These are phyloP conservation scores for Polylopha cassiicola DNA, from an alignment of 2,888 invertebrate species.

Conservation along the genomic window DNA sequence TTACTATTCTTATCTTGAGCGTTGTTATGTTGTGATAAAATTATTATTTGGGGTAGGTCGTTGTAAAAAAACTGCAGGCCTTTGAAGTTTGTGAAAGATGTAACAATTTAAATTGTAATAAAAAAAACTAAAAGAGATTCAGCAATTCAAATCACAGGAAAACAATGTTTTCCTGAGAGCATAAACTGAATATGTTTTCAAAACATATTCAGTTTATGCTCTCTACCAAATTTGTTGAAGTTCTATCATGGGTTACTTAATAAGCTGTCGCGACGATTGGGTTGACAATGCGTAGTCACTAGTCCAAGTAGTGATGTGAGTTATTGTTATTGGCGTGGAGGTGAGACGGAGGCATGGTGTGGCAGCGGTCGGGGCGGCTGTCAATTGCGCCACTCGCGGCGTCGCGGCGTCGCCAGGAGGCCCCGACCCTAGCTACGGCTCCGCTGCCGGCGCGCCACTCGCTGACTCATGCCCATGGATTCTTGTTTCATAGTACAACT, in stretches of 20 bases:
- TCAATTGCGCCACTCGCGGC: constrained; percentile 30
- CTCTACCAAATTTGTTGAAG: constrained; percentile 4
- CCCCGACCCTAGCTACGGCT: constrained; percentile 39
- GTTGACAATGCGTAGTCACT: constrained; percentile 14
- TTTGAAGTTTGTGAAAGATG: too few relatives aligned
- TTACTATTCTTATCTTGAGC: too few relatives aligned
- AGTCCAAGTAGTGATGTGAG: too few relatives aligned
- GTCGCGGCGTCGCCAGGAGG: constrained; percentile 27
- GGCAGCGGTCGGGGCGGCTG: constrained; percentile 13
- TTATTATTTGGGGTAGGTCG: neutral
- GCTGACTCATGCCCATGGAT: constrained; percentile 68
- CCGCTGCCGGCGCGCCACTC: constrained; percentile 38
- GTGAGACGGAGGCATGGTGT: constrained; percentile 11
- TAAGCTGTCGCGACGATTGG: too few relatives aligned
- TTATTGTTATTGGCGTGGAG: constrained; percentile 22
- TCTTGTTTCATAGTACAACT: constrained; percentile 52
- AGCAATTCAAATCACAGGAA: too few relatives aligned
- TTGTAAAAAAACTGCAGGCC: too few relatives aligned
- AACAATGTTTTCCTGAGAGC: too few relatives aligned
- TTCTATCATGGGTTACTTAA: too few relatives aligned
- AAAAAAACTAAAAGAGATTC: too few relatives aligned
- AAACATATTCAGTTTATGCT: neutral
- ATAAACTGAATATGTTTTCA: too few relatives aligned
- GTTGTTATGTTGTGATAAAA: constrained; percentile 2
- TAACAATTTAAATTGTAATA: too few relatives aligned